Evolutionary conservation across 2,113 vertebrate genomes (phyloP).

Genomic region (Hyla sarda): DNA sequence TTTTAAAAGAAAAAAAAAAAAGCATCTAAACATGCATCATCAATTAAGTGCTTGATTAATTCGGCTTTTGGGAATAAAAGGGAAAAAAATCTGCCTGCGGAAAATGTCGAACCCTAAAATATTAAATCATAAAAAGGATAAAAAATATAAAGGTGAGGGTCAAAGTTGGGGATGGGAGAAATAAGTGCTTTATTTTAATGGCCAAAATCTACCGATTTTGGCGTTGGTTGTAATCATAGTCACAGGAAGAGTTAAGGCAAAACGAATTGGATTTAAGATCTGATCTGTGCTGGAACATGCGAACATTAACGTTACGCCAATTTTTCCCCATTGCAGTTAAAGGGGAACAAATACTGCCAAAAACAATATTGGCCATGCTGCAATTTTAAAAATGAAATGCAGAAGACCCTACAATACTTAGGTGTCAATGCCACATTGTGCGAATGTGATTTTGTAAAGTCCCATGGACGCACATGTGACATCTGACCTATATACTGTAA

Average conservation of each 20-base stretch:
- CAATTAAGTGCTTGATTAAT: constrained; percentile 53
- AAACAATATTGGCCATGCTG: neutral
- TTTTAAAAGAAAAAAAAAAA: constrained; percentile 25
- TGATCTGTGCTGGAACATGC: neutral
- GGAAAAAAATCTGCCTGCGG: constrained; percentile 46
- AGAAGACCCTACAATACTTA: neutral
- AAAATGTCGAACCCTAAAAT: constrained; percentile 41
- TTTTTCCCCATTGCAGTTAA: neutral
- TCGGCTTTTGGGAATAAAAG: neutral
- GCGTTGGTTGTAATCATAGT: neutral
- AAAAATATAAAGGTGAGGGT: neutral
- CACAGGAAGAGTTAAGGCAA: neutral
- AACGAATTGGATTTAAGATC: neutral
- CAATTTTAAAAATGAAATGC: neutral
- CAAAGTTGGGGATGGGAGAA: neutral
- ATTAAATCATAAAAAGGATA: neutral
- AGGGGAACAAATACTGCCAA: neutral
- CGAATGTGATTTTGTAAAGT: neutral
- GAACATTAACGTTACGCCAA: too few species aligned
- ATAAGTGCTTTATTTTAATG: constrained; percentile 24
- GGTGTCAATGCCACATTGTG: neutral
- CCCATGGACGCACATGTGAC: neutral
- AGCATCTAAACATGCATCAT: constrained; percentile 26
- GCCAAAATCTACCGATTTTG: constrained; percentile 30
- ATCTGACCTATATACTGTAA: neutral